Percentiles rank a stretch among this genome's conserved stretches.
These are phyloP conservation scores for Riparia riparia DNA, from an alignment of 2,113 vertebrate species.

Conservation along the genomic window DNA sequence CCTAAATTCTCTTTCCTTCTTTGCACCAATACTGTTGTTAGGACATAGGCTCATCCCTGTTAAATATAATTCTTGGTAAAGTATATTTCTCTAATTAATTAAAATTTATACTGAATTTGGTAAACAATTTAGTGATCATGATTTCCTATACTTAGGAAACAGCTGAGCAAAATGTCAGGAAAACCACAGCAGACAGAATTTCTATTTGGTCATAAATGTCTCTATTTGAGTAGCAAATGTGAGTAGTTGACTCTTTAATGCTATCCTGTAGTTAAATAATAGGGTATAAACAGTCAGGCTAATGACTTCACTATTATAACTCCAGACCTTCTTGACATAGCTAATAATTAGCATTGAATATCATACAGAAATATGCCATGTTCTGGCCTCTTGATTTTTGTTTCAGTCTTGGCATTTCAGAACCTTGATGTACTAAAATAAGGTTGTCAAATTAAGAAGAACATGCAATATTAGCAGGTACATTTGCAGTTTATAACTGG, in stretches of 20 bases:
- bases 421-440: conserved; percentile 29
- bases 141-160: neutral
- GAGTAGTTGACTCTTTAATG: conserved; percentile 6
- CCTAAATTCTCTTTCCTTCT: neutral
- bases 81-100: conserved; percentile 14
- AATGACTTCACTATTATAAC: conserved; percentile 66
- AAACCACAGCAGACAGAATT: neutral
- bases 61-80: neutral
- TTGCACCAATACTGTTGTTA: neutral
- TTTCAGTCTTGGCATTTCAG: conserved; percentile 69
- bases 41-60: neutral
- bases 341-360: conserved; percentile 73
- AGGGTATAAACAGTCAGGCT: conserved; percentile 59
- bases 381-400: conserved; percentile 52
- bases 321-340: conserved; percentile 39
- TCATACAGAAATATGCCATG: conserved; percentile 67
- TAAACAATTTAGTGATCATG: conserved; percentile 34
- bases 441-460: conserved; percentile 56
- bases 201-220: conserved; percentile 39
- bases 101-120: conserved; percentile 54
- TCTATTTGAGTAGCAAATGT: neutral
- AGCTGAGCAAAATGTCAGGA: conserved; percentile 20
- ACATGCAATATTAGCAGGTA: neutral
- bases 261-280: conserved; percentile 43
- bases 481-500: conserved; percentile 17